Evolutionary conservation across 2,888 invertebrate species (phyloP).

Genomic region (Pheosia gnoma): DNA sequence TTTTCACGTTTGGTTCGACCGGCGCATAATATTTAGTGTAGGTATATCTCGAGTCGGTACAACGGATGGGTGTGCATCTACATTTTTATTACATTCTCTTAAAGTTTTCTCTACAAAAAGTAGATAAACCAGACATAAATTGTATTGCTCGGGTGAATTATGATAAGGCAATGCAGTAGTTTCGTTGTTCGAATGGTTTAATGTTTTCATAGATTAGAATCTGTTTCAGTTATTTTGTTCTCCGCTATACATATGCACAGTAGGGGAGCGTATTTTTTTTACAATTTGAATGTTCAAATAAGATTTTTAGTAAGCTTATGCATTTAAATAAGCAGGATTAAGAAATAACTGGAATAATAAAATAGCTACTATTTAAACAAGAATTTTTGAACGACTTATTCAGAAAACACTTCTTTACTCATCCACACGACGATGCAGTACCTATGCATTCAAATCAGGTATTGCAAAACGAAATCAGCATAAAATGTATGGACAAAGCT

Average conservation of each 20-base stretch:
- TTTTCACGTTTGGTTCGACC: slow-evolving; percentile 65
- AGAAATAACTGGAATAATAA: too few relatives aligned
- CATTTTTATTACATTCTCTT: slow-evolving; percentile 62
- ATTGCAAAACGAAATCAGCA: too few relatives aligned
- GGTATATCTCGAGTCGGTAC: slow-evolving; percentile 57
- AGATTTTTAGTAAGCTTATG: neutral
- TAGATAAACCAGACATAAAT: slow-evolving; percentile 6
- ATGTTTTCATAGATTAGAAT: slow-evolving; percentile 6
- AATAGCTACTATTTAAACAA: neutral
- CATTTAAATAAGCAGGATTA: neutral
- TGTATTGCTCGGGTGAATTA: slow-evolving; percentile 17
- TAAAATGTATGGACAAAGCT: too few relatives aligned
- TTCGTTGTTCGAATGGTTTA: slow-evolving; percentile 10
- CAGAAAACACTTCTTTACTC: too few relatives aligned
- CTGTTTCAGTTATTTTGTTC: neutral
- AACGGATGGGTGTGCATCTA: slow-evolving; percentile 60
- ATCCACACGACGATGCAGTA: too few relatives aligned
- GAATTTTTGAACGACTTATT: slow-evolving; percentile 8
- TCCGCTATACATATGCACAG: neutral
- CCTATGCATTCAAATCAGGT: too few relatives aligned
- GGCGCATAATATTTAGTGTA: slow-evolving; percentile 61
- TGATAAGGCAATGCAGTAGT: slow-evolving; percentile 13
- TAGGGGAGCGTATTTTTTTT: neutral
- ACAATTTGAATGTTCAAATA: slow-evolving; percentile 9
- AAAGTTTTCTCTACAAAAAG: slow-evolving; percentile 12